Evolutionary conservation across 2,888 invertebrate species (phyloP), one percentile per base, ranked within the genome.

Genomic region (Sympetrum striolatum): DNA sequence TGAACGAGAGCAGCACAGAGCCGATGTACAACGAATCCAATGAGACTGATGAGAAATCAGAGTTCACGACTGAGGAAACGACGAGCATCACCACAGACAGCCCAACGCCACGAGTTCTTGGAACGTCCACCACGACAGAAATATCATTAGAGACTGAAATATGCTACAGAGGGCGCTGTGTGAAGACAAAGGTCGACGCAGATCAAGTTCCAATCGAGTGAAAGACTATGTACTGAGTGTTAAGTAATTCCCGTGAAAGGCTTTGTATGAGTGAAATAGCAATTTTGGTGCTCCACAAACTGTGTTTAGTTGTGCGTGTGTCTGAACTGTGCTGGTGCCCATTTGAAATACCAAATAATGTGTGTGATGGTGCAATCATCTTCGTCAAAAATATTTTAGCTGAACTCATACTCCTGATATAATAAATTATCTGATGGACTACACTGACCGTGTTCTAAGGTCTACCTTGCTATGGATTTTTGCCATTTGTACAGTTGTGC

Each of bases 131-230:
- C 93, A 97, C 97, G 3, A 97, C 97, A 35, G 97, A 97, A 93
- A 95, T 97, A 80, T 97, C 97, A 22, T 96, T 97, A 92, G 97
- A 98, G 95, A 98, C 98, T 60, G 98, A 98, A 94, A 98, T 98
- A 91, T 98, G 98, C 93, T 98, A 97, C 93, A 96, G 97, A 93
- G 98, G 98, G 22, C 96, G 96, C 93, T 98, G 98, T 93, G 96
- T 98, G 91, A 97, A 97, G 94, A 94, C 94, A n/a, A 93, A 93
- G 39, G 90, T 81, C 10, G 90, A 90, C 25, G 82, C 90, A 39
- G 90, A 90, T 73, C 90, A 90, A 44, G 82, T 90, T n/a, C 90
- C 90, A 12, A 53, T 90, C 18, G 90, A 90, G 39, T 90, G 58
- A 86, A 86, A 86, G 37, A 86, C 60, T 64, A 60, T 37, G 37